These are phyloP conservation scores for Ibidorhyncha struthersii DNA, from an alignment of 2,113 vertebrate genomes.

Conservation along the genomic window DNA sequence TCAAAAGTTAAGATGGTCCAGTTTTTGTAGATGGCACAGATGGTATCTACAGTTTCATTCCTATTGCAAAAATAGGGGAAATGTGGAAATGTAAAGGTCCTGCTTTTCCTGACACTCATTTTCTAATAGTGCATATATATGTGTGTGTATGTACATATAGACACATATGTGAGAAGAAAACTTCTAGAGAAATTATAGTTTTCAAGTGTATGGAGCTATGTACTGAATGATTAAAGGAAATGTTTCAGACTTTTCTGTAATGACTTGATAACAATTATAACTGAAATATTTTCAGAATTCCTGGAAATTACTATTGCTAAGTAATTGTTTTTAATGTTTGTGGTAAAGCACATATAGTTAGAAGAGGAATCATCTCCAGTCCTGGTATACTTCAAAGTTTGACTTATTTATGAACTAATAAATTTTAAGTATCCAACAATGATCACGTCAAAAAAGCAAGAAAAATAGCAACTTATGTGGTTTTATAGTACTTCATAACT, in stretches of 20 bases:
- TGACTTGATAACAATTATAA: conserved; percentile 17
- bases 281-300: conserved; percentile 53
- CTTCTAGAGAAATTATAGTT: conserved; percentile 19
- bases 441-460: conserved; percentile 19
- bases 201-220: conserved; percentile 40
- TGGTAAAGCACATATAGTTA: conserved; percentile 59
- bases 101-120: conserved; percentile 32
- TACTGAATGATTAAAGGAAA: conserved; percentile 24
- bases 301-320: conserved; percentile 55
- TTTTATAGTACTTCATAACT: conserved; percentile 58
- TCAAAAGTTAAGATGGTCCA: background rate
- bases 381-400: conserved; percentile 20
- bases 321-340: conserved; percentile 46
- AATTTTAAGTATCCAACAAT: conserved; percentile 42
- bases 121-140: conserved; percentile 46
- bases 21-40: background rate
- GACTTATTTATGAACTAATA: conserved; percentile 21
- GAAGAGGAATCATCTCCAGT: conserved; percentile 25
- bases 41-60: background rate
- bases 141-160: conserved; percentile 43
- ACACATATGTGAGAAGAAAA: conserved; percentile 58
- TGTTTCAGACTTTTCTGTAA: conserved; percentile 52
- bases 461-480: conserved; percentile 31
- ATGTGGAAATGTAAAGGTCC: conserved; percentile 11
- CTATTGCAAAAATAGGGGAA: background rate